A percentile compares a stretch with the other conserved stretches of the same genome.
phyloP scores from a whole-genome alignment of 2,797 vertebrate species.

The Merluccius polli region DNA sequence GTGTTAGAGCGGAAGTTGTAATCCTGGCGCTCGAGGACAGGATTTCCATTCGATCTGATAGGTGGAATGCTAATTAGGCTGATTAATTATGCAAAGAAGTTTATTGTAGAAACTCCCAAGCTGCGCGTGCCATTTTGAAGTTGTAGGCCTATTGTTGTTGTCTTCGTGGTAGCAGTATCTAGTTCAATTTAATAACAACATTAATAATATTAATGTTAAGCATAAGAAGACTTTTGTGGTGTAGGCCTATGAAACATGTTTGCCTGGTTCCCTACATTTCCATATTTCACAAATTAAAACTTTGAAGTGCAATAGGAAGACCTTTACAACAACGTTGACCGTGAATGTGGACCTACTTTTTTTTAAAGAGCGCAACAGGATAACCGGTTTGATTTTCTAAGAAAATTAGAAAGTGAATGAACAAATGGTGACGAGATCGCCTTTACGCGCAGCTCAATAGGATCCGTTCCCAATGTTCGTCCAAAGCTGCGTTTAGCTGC shows the following conservation, averaged over 20 bases:
- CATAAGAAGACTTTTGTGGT: neutral
- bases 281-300: neutral
- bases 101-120: neutral
- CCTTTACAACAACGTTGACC: neutral
- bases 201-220: neutral
- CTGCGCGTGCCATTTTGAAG: neutral
- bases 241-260: neutral
- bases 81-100: slow-evolving; percentile 83
- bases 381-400: slow-evolving; percentile 69
- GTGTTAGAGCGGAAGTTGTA: slow-evolving; percentile 91
- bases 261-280: neutral
- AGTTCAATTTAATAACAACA: neutral
- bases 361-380: slow-evolving; percentile 39
- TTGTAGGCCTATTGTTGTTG: neutral
- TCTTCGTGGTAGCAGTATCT: no score
- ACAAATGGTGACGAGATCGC: slow-evolving; percentile 71
- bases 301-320: neutral
- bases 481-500: slow-evolving; percentile 74
- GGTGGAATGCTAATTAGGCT: slow-evolving; percentile 87
- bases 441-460: slow-evolving; percentile 55
- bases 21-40: slow-evolving; percentile 80
- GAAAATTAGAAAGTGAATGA: slow-evolving; percentile 72
- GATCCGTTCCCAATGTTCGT: slow-evolving; percentile 44
- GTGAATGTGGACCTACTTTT: neutral
- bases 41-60: slow-evolving; percentile 85